Percentiles rank a stretch among this genome's conserved stretches.
Conservation (phyloP, 2,797 vertebrate species). For the Urophycis tenuis region DNA sequence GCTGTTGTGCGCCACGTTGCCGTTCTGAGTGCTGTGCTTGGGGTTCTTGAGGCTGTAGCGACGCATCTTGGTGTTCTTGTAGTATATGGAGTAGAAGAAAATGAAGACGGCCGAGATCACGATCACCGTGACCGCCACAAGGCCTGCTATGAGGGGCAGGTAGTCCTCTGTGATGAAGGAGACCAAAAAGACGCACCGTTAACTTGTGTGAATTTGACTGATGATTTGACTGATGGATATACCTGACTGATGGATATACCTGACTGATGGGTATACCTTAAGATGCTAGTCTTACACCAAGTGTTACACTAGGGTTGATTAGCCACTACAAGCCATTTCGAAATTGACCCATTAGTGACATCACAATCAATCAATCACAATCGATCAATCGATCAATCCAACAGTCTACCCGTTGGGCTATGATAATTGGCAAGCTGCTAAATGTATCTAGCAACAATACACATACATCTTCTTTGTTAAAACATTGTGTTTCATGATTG, state of each 20-base stretch:
- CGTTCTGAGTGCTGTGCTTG: slow-evolving; percentile 54
- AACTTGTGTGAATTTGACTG: background rate
- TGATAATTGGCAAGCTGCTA: background rate
- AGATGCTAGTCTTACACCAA: background rate
- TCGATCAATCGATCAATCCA: no score
- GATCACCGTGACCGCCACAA: slow-evolving; percentile 67
- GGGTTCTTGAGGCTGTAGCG: slow-evolving; percentile 71
- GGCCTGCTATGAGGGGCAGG: slow-evolving; percentile 71
- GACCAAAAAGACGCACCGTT: background rate
- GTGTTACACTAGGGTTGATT: background rate
- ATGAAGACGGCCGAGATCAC: slow-evolving; percentile 61
- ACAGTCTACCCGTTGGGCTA: background rate
- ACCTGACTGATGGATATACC: no score
- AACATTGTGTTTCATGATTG: background rate
- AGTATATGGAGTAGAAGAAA: slow-evolving; percentile 75
- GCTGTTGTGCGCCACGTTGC: slow-evolving; percentile 70
- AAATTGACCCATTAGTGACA: background rate
- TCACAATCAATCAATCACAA: no score
- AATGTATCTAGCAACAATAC: background rate
- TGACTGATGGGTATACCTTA: no score
- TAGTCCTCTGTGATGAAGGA: slow-evolving; percentile 67
- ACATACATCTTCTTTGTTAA: background rate
- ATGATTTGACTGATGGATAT: no score
- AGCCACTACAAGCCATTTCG: background rate
- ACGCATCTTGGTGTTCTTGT: slow-evolving; percentile 77